Evolutionary conservation across 2,797 vertebrate species (phyloP).

Genomic region (Babyrousa celebensis): DNA sequence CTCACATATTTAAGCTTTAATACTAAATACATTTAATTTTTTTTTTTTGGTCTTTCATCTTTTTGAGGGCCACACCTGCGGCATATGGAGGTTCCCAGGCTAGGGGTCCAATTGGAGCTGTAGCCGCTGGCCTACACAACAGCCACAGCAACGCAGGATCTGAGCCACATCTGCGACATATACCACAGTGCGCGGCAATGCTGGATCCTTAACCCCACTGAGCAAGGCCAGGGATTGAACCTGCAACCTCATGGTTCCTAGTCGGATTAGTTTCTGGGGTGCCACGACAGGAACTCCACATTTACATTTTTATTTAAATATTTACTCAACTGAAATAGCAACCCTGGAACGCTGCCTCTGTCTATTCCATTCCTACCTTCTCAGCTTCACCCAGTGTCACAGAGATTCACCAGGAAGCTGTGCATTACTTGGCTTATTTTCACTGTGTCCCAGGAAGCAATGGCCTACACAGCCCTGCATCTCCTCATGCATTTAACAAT

Average conservation of each 20-base stretch:
- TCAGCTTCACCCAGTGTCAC: not conserved
- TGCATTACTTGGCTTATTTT: not conserved
- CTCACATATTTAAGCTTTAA: constrained; percentile 41
- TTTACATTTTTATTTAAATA: not conserved
- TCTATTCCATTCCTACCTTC: not conserved
- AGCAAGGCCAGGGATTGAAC: too few species aligned
- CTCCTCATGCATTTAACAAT: constrained; percentile 7
- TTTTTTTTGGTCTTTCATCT: too few species aligned
- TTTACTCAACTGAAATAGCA: constrained; percentile 11
- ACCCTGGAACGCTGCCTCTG: not conserved
- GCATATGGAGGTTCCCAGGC: too few species aligned
- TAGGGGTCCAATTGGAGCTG: too few species aligned
- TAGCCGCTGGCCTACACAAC: too few species aligned
- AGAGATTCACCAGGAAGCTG: not conserved
- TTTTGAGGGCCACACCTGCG: too few species aligned
- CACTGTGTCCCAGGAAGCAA: not conserved
- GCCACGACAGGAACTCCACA: not conserved
- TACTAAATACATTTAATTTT: not conserved
- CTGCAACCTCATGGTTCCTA: too few species aligned
- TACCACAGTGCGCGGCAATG: too few species aligned
- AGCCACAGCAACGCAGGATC: too few species aligned
- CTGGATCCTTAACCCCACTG: too few species aligned
- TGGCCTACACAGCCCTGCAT: not conserved
- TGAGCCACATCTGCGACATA: too few species aligned
- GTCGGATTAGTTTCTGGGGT: too few species aligned